Evolutionary conservation across 2,797 vertebrate genomes (phyloP).

Genomic region (Rhodeus uyekii): DNA sequence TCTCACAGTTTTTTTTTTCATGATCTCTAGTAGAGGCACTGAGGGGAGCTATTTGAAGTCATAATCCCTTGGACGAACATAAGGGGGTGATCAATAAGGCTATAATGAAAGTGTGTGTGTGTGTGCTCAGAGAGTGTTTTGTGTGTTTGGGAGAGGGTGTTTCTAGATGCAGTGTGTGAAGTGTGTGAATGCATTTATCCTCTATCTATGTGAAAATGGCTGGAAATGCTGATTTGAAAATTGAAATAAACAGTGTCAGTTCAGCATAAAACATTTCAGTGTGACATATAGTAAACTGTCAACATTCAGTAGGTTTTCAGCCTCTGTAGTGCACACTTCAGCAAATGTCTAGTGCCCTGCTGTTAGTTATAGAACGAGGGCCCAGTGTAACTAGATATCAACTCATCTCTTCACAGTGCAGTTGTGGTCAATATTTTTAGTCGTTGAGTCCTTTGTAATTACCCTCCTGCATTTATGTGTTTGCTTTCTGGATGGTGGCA

Average conservation of each 20-base stretch:
- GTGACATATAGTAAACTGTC: neutral
- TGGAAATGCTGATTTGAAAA: neutral
- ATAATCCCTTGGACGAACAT: constrained; percentile 23
- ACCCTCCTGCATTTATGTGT: constrained; percentile 36
- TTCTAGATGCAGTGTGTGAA: neutral
- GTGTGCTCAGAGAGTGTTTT: neutral
- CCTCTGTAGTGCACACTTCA: neutral
- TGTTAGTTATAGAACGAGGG: constrained; percentile 11
- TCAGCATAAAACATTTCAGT: neutral
- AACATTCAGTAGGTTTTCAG: neutral
- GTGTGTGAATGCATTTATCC: neutral
- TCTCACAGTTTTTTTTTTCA: neutral
- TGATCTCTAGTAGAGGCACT: constrained; percentile 6
- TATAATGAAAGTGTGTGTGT: constrained; percentile 27
- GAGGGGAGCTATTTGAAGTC: constrained; percentile 20
- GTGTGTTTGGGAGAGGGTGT: neutral
- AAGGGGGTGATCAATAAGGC: constrained; percentile 10
- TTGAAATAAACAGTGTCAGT: neutral
- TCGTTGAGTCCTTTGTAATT: constrained; percentile 52
- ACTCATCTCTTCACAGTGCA: constrained; percentile 25
- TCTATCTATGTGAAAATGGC: neutral
- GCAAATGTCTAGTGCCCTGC: constrained; percentile 1
- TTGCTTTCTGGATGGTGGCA: constrained; percentile 36
- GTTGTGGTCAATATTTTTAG: constrained; percentile 55
- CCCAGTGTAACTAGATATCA: constrained; percentile 43